Evolutionary conservation across 2,113 vertebrate genomes (phyloP), one percentile per base, ranked within the genome.

Genomic region (Phalacrocorax pelagicus): DNA sequence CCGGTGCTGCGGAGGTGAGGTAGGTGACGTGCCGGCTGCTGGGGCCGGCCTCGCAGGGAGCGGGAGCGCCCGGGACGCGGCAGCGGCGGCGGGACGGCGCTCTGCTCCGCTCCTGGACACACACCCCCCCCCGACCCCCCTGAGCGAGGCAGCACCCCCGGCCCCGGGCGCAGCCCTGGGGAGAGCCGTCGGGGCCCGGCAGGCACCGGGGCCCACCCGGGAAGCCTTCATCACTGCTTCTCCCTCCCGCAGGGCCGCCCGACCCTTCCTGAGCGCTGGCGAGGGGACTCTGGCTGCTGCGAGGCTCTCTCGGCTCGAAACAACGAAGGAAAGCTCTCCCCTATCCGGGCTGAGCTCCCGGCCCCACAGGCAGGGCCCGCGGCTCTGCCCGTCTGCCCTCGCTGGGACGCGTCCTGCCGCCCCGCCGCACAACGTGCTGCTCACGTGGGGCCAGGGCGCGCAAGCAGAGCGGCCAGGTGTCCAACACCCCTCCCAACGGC

Each of bases 211-310:
- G 20, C 18, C 57, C 8, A 9, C 36, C 69, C 69, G 81, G 59
- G 15, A 57, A 93, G 70, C 93, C 90, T 90, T 98, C 58, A 96
- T 96, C 89, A 63, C 55, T 34, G 80, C 18, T 95, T 97, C 93
- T 96, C 96, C 49, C 72, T 96, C 96, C 94, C 94, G 92, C 97
- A 98, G 98, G 97, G 95, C 95, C 92, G 92, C 92, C 79, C 44
- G 55, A 73, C 46, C 36, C 47, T 42, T 62, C 44, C 26, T 6
- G 74, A 88, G 81, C 42, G 36, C 73, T 69, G 81, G 55, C 61
- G 59, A 73, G 52, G 55, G 73, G 51, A 47, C 79, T 88, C 46
- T 29, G 57, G 70, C 83, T 72, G 66, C 74, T 66, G 32, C 5
- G 62, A 91, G 36, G 57, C 51, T 6, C 52, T 84, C 15, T 44